phyloP scores from a whole-genome alignment of 2,797 vertebrate genomes.

The Poeciliopsis infans region DNA sequence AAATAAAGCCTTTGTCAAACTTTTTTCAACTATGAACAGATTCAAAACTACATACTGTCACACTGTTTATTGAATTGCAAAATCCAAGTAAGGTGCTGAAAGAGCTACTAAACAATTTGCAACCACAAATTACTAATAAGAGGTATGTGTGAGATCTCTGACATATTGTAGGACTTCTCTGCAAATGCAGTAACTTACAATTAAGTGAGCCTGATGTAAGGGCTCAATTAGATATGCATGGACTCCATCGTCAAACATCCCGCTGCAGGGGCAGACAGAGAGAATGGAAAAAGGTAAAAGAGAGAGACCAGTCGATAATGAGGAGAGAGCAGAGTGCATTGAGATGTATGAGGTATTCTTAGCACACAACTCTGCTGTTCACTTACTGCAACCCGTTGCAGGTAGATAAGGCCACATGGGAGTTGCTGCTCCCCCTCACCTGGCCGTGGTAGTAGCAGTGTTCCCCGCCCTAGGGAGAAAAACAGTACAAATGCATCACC shows the following conservation, averaged over 20 bases:
- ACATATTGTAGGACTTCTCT: constrained; percentile 15
- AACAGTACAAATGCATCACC: constrained; percentile 48
- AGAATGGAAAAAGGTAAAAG: constrained; percentile 33
- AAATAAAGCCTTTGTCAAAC: not conserved
- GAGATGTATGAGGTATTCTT: constrained; percentile 20
- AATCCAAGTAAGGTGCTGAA: not conserved
- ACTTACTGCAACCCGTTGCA: constrained; percentile 99
- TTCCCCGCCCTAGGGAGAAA: constrained; percentile 89
- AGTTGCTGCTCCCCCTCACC: constrained; percentile 88
- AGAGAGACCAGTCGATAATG: constrained; percentile 55
- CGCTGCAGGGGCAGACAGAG: constrained; percentile 79
- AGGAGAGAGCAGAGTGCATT: constrained; percentile 47
- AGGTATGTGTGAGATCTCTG: constrained; percentile 1
- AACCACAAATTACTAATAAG: not conserved
- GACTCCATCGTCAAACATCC: constrained; percentile 93
- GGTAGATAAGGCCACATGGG: constrained; percentile 92
- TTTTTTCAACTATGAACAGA: not conserved
- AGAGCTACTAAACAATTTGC: not conserved
- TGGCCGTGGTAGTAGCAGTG: constrained; percentile 98
- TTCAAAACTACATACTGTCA: not conserved
- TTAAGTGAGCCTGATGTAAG: constrained; percentile 83
- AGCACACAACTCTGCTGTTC: constrained; percentile 34
- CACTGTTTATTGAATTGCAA: not conserved
- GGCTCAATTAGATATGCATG: constrained; percentile 93
- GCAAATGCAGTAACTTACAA: constrained; percentile 82